Evolutionary conservation across 2,888 invertebrate species (phyloP).

Genomic region (Lithodes maja): DNA sequence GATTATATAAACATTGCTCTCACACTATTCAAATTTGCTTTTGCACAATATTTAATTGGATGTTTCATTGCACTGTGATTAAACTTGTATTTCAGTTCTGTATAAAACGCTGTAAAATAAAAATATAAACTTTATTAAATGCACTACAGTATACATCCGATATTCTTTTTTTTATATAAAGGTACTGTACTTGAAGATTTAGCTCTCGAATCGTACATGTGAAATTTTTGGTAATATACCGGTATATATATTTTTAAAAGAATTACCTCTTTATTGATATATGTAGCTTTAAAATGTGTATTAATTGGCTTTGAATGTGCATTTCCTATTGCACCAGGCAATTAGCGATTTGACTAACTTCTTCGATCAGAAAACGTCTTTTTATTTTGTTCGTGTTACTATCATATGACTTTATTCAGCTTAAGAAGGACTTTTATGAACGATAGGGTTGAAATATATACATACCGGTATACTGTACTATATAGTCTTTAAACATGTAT

Average conservation of each 20-base stretch:
- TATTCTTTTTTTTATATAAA: not conserved
- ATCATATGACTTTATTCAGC: no score
- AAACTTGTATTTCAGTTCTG: no score
- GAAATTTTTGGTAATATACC: not conserved
- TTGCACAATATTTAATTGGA: no score
- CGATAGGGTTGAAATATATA: no score
- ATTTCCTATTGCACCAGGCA: not conserved
- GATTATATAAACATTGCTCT: no score
- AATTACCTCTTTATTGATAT: not conserved
- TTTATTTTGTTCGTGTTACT: not conserved
- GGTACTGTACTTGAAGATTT: not conserved
- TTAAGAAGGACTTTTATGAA: no score
- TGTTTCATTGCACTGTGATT: no score
- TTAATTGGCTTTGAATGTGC: constrained; percentile 13
- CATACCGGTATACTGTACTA: no score
- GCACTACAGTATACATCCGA: not conserved
- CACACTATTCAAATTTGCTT: no score
- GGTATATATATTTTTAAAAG: not conserved
- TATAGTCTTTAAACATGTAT: no score
- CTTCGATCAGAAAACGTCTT: not conserved
- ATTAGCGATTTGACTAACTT: not conserved
- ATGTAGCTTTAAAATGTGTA: not conserved
- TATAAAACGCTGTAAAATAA: not conserved
- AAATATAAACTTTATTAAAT: not conserved
- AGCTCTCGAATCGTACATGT: not conserved